A percentile compares a stretch with the other conserved stretches of the same genome.
phyloP scores from a whole-genome alignment of 2,797 vertebrate genomes.

The Nannoperca obscura region DNA sequence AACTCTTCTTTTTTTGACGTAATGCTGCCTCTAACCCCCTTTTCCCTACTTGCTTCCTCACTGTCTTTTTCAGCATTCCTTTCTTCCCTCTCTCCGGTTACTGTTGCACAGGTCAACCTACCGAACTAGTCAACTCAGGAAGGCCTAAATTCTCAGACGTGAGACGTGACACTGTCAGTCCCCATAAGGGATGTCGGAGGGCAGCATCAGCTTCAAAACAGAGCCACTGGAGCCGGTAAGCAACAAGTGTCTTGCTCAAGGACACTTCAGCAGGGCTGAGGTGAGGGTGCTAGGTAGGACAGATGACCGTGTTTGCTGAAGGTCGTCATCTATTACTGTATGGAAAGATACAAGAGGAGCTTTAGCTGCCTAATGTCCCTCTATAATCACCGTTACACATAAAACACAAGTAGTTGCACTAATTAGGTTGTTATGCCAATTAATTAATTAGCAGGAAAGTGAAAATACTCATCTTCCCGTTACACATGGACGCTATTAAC shows the following conservation, averaged over 20 bases:
- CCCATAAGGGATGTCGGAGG: background rate
- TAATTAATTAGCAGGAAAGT: constrained; percentile 16
- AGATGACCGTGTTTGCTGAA: constrained; percentile 26
- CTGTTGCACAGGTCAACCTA: constrained; percentile 24
- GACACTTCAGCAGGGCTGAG: constrained; percentile 9
- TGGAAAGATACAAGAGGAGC: constrained; percentile 13
- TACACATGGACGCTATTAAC: constrained; percentile 2
- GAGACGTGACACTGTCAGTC: constrained; percentile 6
- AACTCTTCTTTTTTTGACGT: constrained; percentile 14
- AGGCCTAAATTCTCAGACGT: background rate
- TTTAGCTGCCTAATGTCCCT: constrained; percentile 10
- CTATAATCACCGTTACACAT: constrained; percentile 20
- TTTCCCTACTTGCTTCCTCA: background rate
- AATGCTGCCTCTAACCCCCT: background rate
- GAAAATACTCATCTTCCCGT: constrained; percentile 9
- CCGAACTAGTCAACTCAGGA: background rate
- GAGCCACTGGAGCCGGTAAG: background rate
- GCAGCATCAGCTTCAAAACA: constrained; percentile 1
- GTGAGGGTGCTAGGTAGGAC: background rate
- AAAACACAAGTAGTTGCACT: constrained; percentile 17
- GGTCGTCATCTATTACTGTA: background rate
- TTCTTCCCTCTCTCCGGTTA: constrained; percentile 7
- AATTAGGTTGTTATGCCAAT: background rate
- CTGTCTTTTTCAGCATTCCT: constrained; percentile 1
- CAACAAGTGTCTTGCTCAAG: constrained; percentile 19